Conservation (phyloP, 1,140 invertebrate species). For the Ceratosolen solmsi region DNA sequence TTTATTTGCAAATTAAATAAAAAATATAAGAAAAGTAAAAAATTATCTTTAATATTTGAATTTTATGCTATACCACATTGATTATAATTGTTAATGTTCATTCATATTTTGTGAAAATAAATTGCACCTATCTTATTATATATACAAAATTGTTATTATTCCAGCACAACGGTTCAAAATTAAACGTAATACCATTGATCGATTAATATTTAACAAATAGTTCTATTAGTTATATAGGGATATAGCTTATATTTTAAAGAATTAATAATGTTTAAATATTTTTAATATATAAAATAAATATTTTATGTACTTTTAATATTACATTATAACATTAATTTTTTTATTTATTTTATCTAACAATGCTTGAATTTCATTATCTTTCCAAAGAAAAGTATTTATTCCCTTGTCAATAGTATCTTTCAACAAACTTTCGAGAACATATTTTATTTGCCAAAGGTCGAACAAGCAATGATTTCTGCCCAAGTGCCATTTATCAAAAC, state of each 20-base stretch:
- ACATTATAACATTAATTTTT: constrained; percentile 45
- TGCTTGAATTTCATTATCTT: constrained; percentile 54
- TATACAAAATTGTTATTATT: constrained; percentile 28
- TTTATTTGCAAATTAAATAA: constrained; percentile 27
- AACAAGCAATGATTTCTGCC: constrained; percentile 70
- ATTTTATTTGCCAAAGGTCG: constrained; percentile 67
- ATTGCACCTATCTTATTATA: constrained; percentile 21
- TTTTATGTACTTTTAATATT: constrained; percentile 37
- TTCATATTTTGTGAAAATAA: constrained; percentile 44
- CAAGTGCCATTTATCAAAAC: constrained; percentile 63
- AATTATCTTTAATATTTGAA: constrained; percentile 18
- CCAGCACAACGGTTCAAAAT: not conserved
- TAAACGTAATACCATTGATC: not conserved
- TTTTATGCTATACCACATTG: constrained; percentile 29
- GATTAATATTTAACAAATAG: not conserved
- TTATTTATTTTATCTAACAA: constrained; percentile 58
- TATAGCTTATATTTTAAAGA: constrained; percentile 1
- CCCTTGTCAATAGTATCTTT: constrained; percentile 63
- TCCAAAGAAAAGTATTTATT: constrained; percentile 59
- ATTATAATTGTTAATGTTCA: constrained; percentile 40
- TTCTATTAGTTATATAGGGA: not conserved
- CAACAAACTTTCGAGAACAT: constrained; percentile 63
- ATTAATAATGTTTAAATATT: constrained; percentile 1
- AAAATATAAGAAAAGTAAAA: constrained; percentile 22
- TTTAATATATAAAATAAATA: constrained; percentile 43